These are phyloP conservation scores for Ifrita kowaldi DNA, from an alignment of 2,113 vertebrate species.

Conservation along the genomic window DNA sequence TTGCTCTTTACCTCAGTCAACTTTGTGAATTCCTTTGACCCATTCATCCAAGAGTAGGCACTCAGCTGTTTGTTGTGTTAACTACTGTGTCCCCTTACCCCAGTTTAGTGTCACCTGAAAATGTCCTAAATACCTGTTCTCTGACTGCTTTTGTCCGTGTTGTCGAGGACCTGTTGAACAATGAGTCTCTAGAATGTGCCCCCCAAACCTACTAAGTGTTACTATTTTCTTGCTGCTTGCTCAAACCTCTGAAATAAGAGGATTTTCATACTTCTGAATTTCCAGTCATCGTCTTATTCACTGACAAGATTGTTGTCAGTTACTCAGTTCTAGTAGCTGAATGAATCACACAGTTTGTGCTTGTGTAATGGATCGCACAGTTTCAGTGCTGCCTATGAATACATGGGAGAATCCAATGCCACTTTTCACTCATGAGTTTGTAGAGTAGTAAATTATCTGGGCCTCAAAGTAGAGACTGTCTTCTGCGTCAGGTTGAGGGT, in stretches of 20 bases:
- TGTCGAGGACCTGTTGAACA: neutral
- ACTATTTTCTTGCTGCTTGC: neutral
- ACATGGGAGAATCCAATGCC: neutral
- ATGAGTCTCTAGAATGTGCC: neutral
- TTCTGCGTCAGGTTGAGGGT: neutral
- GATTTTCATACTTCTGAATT: neutral
- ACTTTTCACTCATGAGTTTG: neutral
- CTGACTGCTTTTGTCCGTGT: rapidly evolving
- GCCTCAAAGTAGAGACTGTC: neutral
- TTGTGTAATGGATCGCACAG: neutral
- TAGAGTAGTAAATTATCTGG: neutral
- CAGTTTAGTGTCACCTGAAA: neutral
- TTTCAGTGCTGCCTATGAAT: neutral
- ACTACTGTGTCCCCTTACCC: neutral
- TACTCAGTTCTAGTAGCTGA: neutral
- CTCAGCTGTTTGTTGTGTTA: neutral
- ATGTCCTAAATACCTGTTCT: neutral
- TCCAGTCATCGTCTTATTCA: neutral
- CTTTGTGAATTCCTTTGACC: neutral
- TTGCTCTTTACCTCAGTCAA: neutral
- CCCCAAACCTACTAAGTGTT: neutral
- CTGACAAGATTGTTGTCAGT: neutral
- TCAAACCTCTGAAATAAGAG: neutral
- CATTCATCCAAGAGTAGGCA: neutral
- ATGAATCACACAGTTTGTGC: neutral